These are phyloP conservation scores for Trissolcus brochymenae DNA, from an alignment of 2,888 invertebrate species.

Conservation along the genomic window DNA sequence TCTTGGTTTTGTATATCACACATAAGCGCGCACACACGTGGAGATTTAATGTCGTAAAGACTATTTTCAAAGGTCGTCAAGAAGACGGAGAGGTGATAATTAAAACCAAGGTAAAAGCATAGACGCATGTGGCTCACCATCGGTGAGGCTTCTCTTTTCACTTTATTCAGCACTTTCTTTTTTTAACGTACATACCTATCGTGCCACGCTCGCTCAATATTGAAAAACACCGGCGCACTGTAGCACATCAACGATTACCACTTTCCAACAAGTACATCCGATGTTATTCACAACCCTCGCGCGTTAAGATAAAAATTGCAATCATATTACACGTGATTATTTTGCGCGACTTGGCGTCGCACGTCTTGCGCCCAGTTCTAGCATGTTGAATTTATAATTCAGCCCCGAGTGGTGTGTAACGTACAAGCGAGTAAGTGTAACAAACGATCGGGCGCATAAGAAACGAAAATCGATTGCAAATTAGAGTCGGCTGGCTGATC, in stretches of 20 bases:
- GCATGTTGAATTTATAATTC: not conserved
- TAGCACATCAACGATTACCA: conserved; percentile 45
- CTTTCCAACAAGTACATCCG: conserved; percentile 43
- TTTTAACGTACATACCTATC: conserved; percentile 52
- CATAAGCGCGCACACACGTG: conserved; percentile 26
- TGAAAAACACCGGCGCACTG: conserved; percentile 57
- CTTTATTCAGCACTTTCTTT: conserved; percentile 47
- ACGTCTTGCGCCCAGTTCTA: not conserved
- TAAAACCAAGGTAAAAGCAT: conserved; percentile 53
- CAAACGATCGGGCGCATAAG: not conserved
- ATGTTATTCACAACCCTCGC: conserved; percentile 14
- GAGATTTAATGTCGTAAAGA: conserved; percentile 34
- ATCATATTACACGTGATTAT: conserved; percentile 63
- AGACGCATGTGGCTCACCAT: conserved; percentile 37
- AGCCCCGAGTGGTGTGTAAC: not conserved
- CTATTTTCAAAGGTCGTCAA: conserved; percentile 44
- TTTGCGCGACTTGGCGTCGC: conserved; percentile 10
- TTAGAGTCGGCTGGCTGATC: conserved; percentile 23
- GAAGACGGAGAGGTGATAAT: conserved; percentile 47
- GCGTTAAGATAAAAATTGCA: conserved; percentile 39
- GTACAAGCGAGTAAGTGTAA: not conserved
- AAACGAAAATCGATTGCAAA: conserved; percentile 4
- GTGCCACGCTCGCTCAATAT: conserved; percentile 53
- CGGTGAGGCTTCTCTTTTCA: conserved; percentile 49
- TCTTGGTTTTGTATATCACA: conserved; percentile 11